Base-by-base conservation (phyloP, 2,113 vertebrate genomes). In the Fukomys damarensis region DNA sequence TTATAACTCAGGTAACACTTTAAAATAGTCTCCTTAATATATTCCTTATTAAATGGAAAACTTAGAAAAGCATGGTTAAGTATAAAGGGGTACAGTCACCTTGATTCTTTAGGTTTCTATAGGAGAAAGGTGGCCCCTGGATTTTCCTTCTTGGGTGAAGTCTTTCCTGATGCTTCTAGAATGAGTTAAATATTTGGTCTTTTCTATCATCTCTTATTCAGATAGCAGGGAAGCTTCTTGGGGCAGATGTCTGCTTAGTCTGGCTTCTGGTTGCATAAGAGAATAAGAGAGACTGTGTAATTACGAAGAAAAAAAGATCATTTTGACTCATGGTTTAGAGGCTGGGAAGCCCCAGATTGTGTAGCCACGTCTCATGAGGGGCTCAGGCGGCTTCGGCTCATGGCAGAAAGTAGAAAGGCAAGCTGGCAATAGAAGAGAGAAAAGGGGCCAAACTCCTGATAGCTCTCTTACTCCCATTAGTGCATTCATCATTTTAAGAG, bases 21-120 rank as follows among this genome's bases (percentile, higher is more conserved):
- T 68, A 89, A 43, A 74, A 35, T 10, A 89, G 2, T 77, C 26
- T 87, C 12, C n/a, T 83, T 88, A 63, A 77, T 63, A 38, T 68
- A 74, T n/a, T 94, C 52, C 32, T 82, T 26, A 88, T 56, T 91
- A 86, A 90, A 6, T 89, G 61, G 43, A 91, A 97, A 96, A 74
- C 11, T 56, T 28, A 61, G 81, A 77, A 94, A 93, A 83, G 1
- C 24, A 79, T 68, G 3, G 93, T 91, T 95, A 83, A 58, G 54
- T 74, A 94, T 59, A 77, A 56, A 80, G 26, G 85, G 3, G 41
- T 70, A 41, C 2, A 46, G 11, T 61, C 41, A 35, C 3, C 56
- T 94, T 59, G 46, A 32, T 54, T 94, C 22, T 86, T 86, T 52
- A 61, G 58, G 28, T 82, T 80, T 88, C 43, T 80, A 26, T 77